Base-by-base conservation (phyloP, 2,113 vertebrate genomes). In the Hydropotes inermis region DNA sequence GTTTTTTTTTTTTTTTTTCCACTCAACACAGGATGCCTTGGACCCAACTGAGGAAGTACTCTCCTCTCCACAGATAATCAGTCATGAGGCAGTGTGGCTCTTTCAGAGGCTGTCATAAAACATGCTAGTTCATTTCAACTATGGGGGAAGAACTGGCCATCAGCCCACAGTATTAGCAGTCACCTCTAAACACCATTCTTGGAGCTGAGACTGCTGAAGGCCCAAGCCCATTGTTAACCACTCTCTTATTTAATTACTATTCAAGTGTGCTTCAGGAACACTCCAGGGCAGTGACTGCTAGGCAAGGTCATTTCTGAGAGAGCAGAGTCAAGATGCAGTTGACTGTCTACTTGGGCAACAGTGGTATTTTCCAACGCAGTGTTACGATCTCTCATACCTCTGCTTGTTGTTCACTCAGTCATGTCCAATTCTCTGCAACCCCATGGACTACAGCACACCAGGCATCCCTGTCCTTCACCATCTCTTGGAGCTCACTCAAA, bases 21-120 rank as follows among this genome's bases (percentile, higher is more conserved):
- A 52, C 45, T 52, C 10, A 19, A 81, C 78, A 81, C 87, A 98
- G 79, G 70, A 58, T 76, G 3, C 39, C 61, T 25, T 15, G 78
- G 81, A 82, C 30, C 54, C 52, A 15, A 54, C 7, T 2, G 45
- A 84, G 50, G 45, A 28, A 82, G 27, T 47, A 57, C 17, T 52
- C 33, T 88, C 4, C 25, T 87, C 5, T 4, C 61, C 12, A 9
- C 7, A 91, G 25, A 54, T 33, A 54, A 54, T 47, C 50, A 55
- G 47, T 64, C 50, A 55, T 2, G 4, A 99, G 98, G 84, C 98
- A 99, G 39, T 98, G 98, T 95, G 99, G 98, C 8, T 98, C 98
- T 98, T 99, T 99, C 87, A 99, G 98, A 98, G 98, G 99, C 17
- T 67, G n/a, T 91, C 36, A 88, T 43, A 61, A 91, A 43, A 10